Conservation (phyloP, 2,888 invertebrate species). For the Heliconius sara region DNA sequence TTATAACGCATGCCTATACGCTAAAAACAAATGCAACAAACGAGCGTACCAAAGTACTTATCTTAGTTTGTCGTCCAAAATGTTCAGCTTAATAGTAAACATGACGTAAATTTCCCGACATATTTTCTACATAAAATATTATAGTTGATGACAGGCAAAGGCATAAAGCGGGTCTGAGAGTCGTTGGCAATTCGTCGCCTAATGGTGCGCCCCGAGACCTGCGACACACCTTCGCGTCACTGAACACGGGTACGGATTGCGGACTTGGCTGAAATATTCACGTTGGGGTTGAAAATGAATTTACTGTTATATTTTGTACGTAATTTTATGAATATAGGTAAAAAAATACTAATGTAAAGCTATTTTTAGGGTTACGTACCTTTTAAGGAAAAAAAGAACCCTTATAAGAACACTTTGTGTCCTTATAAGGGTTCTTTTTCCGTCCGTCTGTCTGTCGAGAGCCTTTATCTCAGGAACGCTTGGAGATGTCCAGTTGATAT, state of each 20-base stretch:
- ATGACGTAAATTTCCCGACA: constrained; percentile 25
- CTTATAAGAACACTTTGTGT: too few relatives aligned
- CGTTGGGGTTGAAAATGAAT: constrained; percentile 13
- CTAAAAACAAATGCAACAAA: neutral
- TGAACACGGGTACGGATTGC: constrained; percentile 40
- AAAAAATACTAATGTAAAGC: too few relatives aligned
- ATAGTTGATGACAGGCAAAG: constrained; percentile 44
- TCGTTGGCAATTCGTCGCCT: constrained; percentile 40
- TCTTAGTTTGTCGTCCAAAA: neutral
- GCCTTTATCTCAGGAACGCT: too few relatives aligned
- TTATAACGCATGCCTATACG: neutral
- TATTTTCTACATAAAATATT: constrained; percentile 34
- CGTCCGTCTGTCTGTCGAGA: too few relatives aligned
- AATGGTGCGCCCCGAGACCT: constrained; percentile 46
- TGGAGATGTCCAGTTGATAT: too few relatives aligned
- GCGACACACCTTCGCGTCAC: constrained; percentile 40
- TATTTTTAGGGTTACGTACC: too few relatives aligned
- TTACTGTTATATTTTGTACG: neutral
- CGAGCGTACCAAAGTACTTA: neutral
- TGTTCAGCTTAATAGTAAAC: constrained; percentile 19
- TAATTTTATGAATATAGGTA: neutral
- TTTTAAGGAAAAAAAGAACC: too few relatives aligned
- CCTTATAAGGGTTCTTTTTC: too few relatives aligned
- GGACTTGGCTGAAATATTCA: constrained; percentile 32
- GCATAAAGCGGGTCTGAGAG: constrained; percentile 38